Conservation (phyloP, 2,797 vertebrate species). For the Diplodus puntazzo region DNA sequence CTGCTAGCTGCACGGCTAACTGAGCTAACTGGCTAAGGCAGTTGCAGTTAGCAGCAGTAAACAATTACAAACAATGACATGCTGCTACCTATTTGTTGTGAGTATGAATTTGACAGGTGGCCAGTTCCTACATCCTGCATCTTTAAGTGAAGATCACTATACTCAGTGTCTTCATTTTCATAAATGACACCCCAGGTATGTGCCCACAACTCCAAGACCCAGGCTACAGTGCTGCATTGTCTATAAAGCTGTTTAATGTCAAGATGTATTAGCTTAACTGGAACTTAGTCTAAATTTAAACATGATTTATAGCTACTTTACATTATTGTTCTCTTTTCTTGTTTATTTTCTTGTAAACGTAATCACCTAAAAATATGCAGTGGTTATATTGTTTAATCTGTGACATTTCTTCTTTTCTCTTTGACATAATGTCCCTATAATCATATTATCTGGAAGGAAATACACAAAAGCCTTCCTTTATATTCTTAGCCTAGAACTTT, state of each 20-base stretch:
- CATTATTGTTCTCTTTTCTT: slow-evolving; percentile 17
- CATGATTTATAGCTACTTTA: slow-evolving; percentile 27
- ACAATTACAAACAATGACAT: too few relatives aligned
- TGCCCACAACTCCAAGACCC: too few relatives aligned
- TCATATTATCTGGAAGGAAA: slow-evolving; percentile 52
- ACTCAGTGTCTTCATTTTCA: too few relatives aligned
- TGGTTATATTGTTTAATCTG: slow-evolving; percentile 48
- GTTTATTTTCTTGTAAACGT: slow-evolving; percentile 20
- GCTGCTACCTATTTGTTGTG: too few relatives aligned
- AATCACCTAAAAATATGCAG: slow-evolving; percentile 32
- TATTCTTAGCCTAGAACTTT: slow-evolving; percentile 24
- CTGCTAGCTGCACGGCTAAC: too few relatives aligned
- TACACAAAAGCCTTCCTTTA: slow-evolving; percentile 41
- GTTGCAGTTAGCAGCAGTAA: too few relatives aligned
- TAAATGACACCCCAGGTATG: too few relatives aligned
- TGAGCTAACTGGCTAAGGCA: too few relatives aligned
- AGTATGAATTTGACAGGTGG: too few relatives aligned
- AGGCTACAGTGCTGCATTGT: slow-evolving; percentile 19
- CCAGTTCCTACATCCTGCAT: too few relatives aligned
- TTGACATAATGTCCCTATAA: slow-evolving; percentile 44
- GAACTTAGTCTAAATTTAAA: slow-evolving; percentile 11
- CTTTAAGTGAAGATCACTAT: too few relatives aligned
- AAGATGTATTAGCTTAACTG: slow-evolving; percentile 10
- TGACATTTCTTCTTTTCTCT: slow-evolving; percentile 30
- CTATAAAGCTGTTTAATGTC: slow-evolving; percentile 17